These are phyloP conservation scores for Eristalinus aeneus DNA, from an alignment of 2,888 invertebrate species.

Conservation along the genomic window DNA sequence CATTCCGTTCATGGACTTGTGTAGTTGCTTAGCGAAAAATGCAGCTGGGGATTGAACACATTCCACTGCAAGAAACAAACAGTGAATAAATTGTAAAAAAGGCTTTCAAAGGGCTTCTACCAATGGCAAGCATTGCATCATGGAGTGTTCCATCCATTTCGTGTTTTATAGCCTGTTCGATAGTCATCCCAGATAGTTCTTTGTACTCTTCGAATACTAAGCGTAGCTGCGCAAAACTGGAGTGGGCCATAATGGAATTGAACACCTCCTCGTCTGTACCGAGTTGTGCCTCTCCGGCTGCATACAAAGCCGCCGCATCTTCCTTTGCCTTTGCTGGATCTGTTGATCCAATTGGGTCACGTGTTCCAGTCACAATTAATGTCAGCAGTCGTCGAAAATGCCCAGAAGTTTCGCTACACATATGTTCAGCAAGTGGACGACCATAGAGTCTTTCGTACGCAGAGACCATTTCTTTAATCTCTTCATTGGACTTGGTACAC, in stretches of 20 bases:
- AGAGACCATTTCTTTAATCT: slow-evolving; percentile 84
- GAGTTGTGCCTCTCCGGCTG: slow-evolving; percentile 86
- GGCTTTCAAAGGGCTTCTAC: slow-evolving; percentile 76
- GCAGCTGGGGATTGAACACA: slow-evolving; percentile 84
- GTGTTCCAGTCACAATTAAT: slow-evolving; percentile 85
- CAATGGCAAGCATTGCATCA: slow-evolving; percentile 85
- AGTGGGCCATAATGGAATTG: slow-evolving; percentile 86
- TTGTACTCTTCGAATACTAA: slow-evolving; percentile 87
- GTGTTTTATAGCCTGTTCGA: slow-evolving; percentile 86
- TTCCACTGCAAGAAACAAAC: slow-evolving; percentile 82
- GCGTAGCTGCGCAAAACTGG: slow-evolving; percentile 86
- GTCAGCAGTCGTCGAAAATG: slow-evolving; percentile 88
- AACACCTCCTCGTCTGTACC: slow-evolving; percentile 88
- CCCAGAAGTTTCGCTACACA: slow-evolving; percentile 89
- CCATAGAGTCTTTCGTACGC: slow-evolving; percentile 85
- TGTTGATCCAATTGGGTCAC: slow-evolving; percentile 84
- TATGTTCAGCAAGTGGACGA: slow-evolving; percentile 86
- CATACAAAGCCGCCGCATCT: slow-evolving; percentile 86
- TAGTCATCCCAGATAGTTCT: slow-evolving; percentile 85
- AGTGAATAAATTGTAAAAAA: neutral
- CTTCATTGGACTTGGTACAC: slow-evolving; percentile 86
- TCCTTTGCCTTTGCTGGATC: slow-evolving; percentile 85
- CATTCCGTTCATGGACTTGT: slow-evolving; percentile 84
- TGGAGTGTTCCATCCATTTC: slow-evolving; percentile 85
- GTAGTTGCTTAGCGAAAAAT: slow-evolving; percentile 85